Evolutionary conservation across 2,888 invertebrate species (phyloP).

Genomic region (Nomada flava): DNA sequence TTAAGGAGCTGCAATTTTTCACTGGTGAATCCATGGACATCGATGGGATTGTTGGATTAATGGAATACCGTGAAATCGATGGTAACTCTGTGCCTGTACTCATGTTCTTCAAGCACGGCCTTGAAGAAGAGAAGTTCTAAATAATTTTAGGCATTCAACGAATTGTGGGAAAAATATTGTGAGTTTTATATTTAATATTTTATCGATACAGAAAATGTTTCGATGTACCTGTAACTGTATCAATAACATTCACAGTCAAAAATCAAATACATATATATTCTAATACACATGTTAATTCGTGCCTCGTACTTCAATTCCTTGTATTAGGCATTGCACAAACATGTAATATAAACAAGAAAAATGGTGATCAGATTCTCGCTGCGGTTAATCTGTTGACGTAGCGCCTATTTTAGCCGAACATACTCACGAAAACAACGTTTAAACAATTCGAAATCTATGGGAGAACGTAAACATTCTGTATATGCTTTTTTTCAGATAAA

Average conservation of each 20-base stretch:
- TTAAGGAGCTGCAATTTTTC: slow-evolving; percentile 97
- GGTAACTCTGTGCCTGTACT: slow-evolving; percentile 93
- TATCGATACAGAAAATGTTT: not conserved
- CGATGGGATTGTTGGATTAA: slow-evolving; percentile 96
- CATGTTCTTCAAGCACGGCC: slow-evolving; percentile 98
- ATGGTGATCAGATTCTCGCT: slow-evolving; percentile 76
- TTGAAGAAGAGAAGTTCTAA: slow-evolving; percentile 98
- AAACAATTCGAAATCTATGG: not conserved
- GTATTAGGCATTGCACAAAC: slow-evolving; percentile 77
- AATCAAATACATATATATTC: slow-evolving; percentile 59
- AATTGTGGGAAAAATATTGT: slow-evolving; percentile 81
- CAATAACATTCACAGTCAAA: slow-evolving; percentile 36
- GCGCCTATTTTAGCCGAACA: slow-evolving; percentile 74
- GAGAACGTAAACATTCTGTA: slow-evolving; percentile 24
- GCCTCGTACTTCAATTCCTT: slow-evolving; percentile 54
- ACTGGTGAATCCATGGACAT: slow-evolving; percentile 97
- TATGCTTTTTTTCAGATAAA: slow-evolving; percentile 75
- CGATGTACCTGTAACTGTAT: not conserved
- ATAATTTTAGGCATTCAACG: slow-evolving; percentile 80
- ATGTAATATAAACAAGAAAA: slow-evolving; percentile 74
- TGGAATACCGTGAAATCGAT: slow-evolving; percentile 96
- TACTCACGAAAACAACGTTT: slow-evolving; percentile 39
- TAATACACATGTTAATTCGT: slow-evolving; percentile 73
- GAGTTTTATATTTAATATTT: slow-evolving; percentile 66
- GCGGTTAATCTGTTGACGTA: slow-evolving; percentile 52